Conservation (phyloP, 2,888 invertebrate species). For the Orthosia incerta region DNA sequence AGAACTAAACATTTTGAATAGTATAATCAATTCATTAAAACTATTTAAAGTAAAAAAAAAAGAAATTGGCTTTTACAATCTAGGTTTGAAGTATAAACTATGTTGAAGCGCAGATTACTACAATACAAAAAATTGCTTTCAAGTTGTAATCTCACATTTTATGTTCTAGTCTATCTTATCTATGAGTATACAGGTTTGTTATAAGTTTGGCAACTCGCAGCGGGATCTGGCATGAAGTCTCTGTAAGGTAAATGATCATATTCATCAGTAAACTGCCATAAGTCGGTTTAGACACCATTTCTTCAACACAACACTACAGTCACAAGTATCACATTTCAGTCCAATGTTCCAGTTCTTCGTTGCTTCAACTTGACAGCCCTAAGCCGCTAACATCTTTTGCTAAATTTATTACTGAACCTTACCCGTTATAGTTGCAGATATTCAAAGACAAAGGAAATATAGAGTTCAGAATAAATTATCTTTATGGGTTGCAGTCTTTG, state of each 20-base stretch:
- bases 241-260: slow-evolving; percentile 89
- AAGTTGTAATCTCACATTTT: slow-evolving; percentile 56
- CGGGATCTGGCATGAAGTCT: slow-evolving; percentile 78
- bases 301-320: slow-evolving; percentile 74
- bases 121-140: slow-evolving; percentile 44
- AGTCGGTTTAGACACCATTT: slow-evolving; percentile 74
- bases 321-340: slow-evolving; percentile 73
- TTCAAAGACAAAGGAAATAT: slow-evolving; percentile 48
- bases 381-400: slow-evolving; percentile 39
- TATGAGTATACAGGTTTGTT: slow-evolving; percentile 71
- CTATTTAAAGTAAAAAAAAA: slow-evolving; percentile 12
- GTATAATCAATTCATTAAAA: slow-evolving; percentile 34
- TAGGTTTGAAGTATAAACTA: slow-evolving; percentile 9
- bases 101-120: slow-evolving; percentile 19
- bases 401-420: slow-evolving; percentile 31
- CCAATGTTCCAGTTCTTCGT: slow-evolving; percentile 58
- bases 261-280: slow-evolving; percentile 77
- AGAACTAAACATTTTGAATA: slow-evolving; percentile 42
- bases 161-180: slow-evolving; percentile 56
- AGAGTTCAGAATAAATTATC: slow-evolving; percentile 35
- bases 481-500: slow-evolving; percentile 41
- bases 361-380: slow-evolving; percentile 61
- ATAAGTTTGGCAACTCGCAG: slow-evolving; percentile 83
- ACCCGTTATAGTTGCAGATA: slow-evolving; percentile 40
- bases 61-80: slow-evolving; percentile 13